These are phyloP conservation scores for Sminthurides aquaticus DNA, from an alignment of 2,888 invertebrate species.

Conservation along the genomic window DNA sequence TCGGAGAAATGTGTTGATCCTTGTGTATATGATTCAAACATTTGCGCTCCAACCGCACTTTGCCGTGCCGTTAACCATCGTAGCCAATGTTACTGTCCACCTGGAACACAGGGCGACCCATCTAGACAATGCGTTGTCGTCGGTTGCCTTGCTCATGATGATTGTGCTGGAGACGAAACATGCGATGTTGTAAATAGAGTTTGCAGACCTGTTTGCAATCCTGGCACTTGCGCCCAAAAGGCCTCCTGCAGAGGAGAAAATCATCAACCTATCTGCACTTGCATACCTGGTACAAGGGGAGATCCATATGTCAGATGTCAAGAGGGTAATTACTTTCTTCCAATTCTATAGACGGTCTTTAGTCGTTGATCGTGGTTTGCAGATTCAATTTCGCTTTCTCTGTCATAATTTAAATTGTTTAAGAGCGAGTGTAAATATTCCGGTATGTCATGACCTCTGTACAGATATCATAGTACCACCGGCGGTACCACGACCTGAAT, in stretches of 20 bases:
- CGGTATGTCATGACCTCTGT: background rate
- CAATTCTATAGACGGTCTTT: too few relatives aligned
- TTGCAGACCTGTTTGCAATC: constrained; percentile 72
- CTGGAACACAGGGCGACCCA: constrained; percentile 77
- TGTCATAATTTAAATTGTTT: background rate
- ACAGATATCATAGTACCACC: constrained; percentile 17
- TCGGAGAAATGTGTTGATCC: constrained; percentile 74
- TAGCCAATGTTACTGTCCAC: constrained; percentile 73
- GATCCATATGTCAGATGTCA: constrained; percentile 67
- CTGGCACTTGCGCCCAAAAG: constrained; percentile 69
- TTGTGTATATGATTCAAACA: constrained; percentile 57
- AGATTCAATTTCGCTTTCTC: too few relatives aligned
- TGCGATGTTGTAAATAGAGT: constrained; percentile 76
- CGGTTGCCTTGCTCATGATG: constrained; percentile 79
- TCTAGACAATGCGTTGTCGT: constrained; percentile 71
- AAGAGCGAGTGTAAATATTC: background rate
- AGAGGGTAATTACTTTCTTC: constrained; percentile 30
- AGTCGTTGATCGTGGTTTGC: too few relatives aligned
- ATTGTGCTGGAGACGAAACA: constrained; percentile 74
- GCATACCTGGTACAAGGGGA: constrained; percentile 66
- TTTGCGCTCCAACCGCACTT: constrained; percentile 71
- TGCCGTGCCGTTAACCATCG: constrained; percentile 68
- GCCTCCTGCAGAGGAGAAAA: constrained; percentile 67
- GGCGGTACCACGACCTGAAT: constrained; percentile 52
- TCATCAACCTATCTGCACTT: constrained; percentile 71